Evolutionary conservation across 2,888 invertebrate genomes (phyloP), one percentile per base, ranked within the genome.

Genomic region (Ochlodes sylvanus): DNA sequence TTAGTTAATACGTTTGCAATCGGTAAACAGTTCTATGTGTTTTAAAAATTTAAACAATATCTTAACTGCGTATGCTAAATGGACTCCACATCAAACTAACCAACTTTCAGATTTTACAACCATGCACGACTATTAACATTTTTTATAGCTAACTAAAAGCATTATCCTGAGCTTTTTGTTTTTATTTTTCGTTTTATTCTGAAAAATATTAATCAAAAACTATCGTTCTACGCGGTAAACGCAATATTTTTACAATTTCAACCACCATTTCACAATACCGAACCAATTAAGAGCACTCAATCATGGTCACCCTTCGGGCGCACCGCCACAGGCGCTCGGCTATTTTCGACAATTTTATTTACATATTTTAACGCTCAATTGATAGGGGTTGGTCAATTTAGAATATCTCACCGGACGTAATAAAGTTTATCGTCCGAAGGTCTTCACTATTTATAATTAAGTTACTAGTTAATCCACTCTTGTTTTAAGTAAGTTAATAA

Each of bases 331-430:
- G 74, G 75, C 80, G 80, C 69, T 71, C 73, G 80, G 85, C 82
- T 87, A 89, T 89, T 91, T 87, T 85, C 79, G 83, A 74, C 81
- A 85, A 87, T 86, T 86, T 89, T 90, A 89, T 90, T 91, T 88
- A 87, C 89, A 90, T 89, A 89, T 89, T 88, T 90, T 87, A 88
- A 90, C 88, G 89, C 89, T 87, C 88, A 87, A 91, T 92, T 90
- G 89, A 90, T 88, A 89, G 89, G 90, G 90, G 89, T 83, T 85
- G 87, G 87, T 89, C 83, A 88, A 86, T 87, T 90, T 85, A 77
- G 82, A 82, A 80, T 78, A 73, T 12, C 17, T 44, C 44, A 44
- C 52, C 41, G 52, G 19, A 17, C 17, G 50, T 47, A 14, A 42
- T 44, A 63, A 44, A 63, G 15, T 63, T 54, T 44, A 32, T 44